Conservation (phyloP, 2,113 vertebrate genomes). For the Alligator sinensis region DNA sequence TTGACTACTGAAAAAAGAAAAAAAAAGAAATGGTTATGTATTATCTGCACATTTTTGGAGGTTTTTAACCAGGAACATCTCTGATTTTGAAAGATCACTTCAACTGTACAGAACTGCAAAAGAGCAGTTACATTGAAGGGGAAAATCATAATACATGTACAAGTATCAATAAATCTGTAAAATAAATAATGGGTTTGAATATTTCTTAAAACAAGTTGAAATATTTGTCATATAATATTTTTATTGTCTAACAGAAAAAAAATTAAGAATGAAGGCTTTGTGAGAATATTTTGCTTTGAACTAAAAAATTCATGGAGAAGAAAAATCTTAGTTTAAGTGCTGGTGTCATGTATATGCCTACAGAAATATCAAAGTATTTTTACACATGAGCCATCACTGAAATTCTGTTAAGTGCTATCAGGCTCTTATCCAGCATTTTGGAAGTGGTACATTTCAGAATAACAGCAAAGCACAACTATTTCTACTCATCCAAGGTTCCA, state of each 20-base stretch:
- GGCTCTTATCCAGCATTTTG: not conserved
- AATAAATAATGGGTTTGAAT: not conserved
- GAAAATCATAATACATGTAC: not conserved
- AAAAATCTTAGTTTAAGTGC: not conserved
- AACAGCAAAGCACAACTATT: not conserved
- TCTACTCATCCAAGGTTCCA: not conserved
- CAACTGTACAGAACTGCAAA: not conserved
- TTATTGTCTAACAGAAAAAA: no score
- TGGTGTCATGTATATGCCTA: rapidly evolving
- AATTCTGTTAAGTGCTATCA: not conserved
- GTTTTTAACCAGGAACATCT: not conserved
- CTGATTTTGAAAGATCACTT: not conserved
- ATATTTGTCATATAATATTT: not conserved
- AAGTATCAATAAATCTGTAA: not conserved
- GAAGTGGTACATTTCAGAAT: not conserved
- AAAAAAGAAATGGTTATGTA: not conserved
- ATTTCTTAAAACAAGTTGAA: not conserved
- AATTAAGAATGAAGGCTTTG: not conserved
- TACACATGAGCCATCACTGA: not conserved
- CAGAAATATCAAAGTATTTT: not conserved
- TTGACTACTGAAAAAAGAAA: not conserved
- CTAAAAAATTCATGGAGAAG: not conserved
- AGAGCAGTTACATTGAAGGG: not conserved
- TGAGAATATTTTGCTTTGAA: not conserved
- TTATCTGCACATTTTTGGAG: not conserved